Base-by-base conservation (phyloP, 2,113 vertebrate species). In the Solenodon paradoxus region DNA sequence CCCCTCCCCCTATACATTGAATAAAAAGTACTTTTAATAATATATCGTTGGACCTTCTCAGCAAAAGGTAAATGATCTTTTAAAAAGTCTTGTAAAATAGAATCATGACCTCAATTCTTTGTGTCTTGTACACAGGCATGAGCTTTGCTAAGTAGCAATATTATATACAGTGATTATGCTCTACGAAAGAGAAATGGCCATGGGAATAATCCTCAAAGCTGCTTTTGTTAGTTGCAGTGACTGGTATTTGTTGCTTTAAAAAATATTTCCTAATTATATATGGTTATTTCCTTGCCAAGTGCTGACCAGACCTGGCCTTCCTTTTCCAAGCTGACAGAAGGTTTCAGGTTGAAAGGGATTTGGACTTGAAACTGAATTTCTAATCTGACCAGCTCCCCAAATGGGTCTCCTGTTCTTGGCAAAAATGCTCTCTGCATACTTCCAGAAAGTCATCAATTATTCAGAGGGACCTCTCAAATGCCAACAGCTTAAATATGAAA, bases 321-420 rank as follows among this genome's bases (percentile, higher is more conserved):
- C 42, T 85, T 96, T 96, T 94, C 90, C 87, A 96, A 93, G 64
- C 55, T 97, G 92, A 97, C 93, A 97, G 94, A 96, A 97, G 95
- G 93, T 95, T 97, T 96, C 90, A 95, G 75, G 90, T 96, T 97
- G 95, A 96, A 95, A 97, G 95, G 77, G 66, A 96, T 95, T 97
- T 97, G 96, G 96, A 94, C 95, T 95, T 93, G 66, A 97, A 97
- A 97, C 95, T 96, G 96, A 97, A 96, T 97, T 97, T 95, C 87
- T 96, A 95, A 97, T 97, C 87, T 94, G 92, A 95, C 83, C 59
- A 95, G 92, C n/a, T 97, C 55, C 90, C 95, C 95, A 97, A 97
- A 95, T 90, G 95, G 84, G 86, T 71, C 92, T 95, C 79, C 83
- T 90, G 49, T 96, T 93, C 92, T 95, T 97, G 97, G 95, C 96